Evolutionary conservation across 2,797 vertebrate genomes (phyloP).

Genomic region (Hyperoplus immaculatus): DNA sequence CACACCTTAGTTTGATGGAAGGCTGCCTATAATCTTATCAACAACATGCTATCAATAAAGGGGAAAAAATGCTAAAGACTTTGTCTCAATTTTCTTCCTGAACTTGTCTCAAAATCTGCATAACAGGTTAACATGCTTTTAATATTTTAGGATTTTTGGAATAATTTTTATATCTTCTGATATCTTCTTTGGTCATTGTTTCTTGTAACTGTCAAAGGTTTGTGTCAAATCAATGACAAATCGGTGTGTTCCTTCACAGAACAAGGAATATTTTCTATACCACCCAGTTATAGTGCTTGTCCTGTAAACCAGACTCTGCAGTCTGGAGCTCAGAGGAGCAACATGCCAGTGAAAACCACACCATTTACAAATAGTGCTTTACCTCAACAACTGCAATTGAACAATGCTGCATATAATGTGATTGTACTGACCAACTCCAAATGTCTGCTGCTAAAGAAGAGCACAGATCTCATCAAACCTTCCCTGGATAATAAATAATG

Average conservation of each 20-base stretch:
- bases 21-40: conserved; percentile 18
- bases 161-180: neutral
- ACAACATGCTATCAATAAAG: conserved; percentile 11
- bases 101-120: neutral
- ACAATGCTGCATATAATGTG: neutral
- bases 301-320: conserved; percentile 1
- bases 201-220: neutral
- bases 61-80: neutral
- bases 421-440: neutral
- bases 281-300: neutral
- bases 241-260: neutral
- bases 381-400: conserved; percentile 1
- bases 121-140: neutral
- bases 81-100: neutral
- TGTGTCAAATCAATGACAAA: neutral
- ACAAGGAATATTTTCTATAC: conserved; percentile 3
- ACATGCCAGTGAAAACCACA: neutral
- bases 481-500: neutral
- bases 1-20: neutral
- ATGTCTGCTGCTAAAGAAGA: conserved; percentile 1
- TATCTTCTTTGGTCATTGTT: neutral
- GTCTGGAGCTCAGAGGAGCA: neutral
- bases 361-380: neutral
- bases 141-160: neutral
- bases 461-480: neutral